Percentiles rank a stretch among this genome's conserved stretches.
Conservation (phyloP, 2,888 invertebrate genomes). For the Amitus sp. region DNA sequence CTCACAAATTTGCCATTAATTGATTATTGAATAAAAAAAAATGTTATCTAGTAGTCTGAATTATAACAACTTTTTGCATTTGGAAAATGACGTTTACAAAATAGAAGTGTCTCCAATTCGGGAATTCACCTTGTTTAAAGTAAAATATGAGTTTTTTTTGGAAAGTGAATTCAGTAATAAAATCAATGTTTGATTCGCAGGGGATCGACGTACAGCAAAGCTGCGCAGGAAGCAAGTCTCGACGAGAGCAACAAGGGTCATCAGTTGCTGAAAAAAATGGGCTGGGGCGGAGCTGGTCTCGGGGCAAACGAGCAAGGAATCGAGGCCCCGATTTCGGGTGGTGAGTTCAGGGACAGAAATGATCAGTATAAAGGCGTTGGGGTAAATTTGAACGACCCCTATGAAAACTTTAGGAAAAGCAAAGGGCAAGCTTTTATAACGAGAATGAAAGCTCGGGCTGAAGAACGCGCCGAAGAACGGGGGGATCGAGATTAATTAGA, state of each 20-base stretch:
- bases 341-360: constrained; percentile 87
- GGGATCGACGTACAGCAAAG: constrained; percentile 64
- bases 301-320: constrained; percentile 97
- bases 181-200: constrained; percentile 42
- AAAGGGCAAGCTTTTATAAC: constrained; percentile 95
- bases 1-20: too few relatives aligned
- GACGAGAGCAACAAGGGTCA: constrained; percentile 96
- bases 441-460: constrained; percentile 90
- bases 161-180: too few relatives aligned
- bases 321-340: constrained; percentile 92
- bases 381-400: constrained; percentile 92
- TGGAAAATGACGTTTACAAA: too few relatives aligned
- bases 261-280: constrained; percentile 97
- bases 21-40: too few relatives aligned
- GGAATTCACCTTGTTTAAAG: too few relatives aligned
- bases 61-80: too few relatives aligned
- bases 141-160: background rate
- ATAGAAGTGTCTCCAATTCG: too few relatives aligned
- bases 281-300: constrained; percentile 95
- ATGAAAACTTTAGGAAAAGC: constrained; percentile 96
- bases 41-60: too few relatives aligned
- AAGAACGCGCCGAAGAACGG: constrained; percentile 73
- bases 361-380: constrained; percentile 98
- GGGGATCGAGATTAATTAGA: constrained; percentile 58
- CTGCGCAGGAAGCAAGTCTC: constrained; percentile 71